phyloP scores from a whole-genome alignment of 2,113 vertebrate genomes.

The Anoplopoma fimbria region DNA sequence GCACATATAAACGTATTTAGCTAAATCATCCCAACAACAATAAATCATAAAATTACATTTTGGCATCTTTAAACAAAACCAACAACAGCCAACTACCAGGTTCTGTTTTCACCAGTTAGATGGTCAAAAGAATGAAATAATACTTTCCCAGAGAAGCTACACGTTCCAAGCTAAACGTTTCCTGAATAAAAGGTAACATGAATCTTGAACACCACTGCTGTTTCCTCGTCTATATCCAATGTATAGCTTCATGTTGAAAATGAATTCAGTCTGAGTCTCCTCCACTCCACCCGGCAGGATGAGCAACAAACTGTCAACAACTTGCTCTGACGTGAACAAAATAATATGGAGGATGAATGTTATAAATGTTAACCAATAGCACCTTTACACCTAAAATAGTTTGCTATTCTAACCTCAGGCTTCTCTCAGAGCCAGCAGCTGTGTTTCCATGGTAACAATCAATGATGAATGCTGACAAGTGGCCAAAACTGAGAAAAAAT shows the following conservation, averaged over 20 bases:
- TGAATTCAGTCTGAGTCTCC: not conserved
- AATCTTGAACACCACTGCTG: too few species aligned
- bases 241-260: too few species aligned
- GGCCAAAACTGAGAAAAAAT: slow-evolving; percentile 3
- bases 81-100: not conserved
- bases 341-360: not conserved
- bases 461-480: slow-evolving; percentile 16
- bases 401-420: not conserved
- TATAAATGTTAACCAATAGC: not conserved
- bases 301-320: not conserved
- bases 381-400: not conserved
- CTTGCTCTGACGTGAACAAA: too few species aligned
- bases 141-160: too few species aligned
- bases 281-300: not conserved
- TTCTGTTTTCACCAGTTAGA: too few species aligned
- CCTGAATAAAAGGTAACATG: too few species aligned
- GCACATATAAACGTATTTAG: too few species aligned
- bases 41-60: not conserved
- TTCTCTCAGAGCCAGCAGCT: not conserved
- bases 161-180: too few species aligned
- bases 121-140: too few species aligned
- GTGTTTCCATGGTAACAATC: slow-evolving; percentile 43
- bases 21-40: not conserved
- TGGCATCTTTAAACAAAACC: not conserved
- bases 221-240: too few species aligned